phyloP scores from a whole-genome alignment of 1,140 invertebrate species.

The Zaprionus vittiger region DNA sequence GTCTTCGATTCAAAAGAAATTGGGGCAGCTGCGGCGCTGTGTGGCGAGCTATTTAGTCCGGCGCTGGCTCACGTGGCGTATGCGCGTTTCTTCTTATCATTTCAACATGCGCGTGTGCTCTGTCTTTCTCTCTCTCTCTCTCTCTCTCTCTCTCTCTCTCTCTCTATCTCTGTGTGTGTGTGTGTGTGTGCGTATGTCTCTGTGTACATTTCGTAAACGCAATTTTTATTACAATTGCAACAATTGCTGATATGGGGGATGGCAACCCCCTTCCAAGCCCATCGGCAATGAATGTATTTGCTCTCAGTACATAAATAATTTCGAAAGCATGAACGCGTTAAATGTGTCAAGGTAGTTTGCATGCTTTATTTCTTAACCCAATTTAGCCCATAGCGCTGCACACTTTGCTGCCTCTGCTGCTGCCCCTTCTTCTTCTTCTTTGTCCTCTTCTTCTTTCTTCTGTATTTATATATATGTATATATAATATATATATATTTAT shows the following conservation, averaged over 20 bases:
- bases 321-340: slow-evolving; percentile 49
- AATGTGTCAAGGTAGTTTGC: slow-evolving; percentile 78
- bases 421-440: not conserved
- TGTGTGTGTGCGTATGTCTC: not conserved
- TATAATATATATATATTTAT: not conserved
- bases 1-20: slow-evolving; percentile 27
- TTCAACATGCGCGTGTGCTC: slow-evolving; percentile 19
- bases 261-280: slow-evolving; percentile 10
- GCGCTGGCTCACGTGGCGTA: slow-evolving; percentile 60
- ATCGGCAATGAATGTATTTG: slow-evolving; percentile 34
- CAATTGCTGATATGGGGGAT: slow-evolving; percentile 39
- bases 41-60: slow-evolving; percentile 8
- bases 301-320: slow-evolving; percentile 44
- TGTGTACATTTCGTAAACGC: slow-evolving; percentile 49
- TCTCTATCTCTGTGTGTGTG: too few species aligned
- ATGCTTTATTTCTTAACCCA: slow-evolving; percentile 79
- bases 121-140: not conserved
- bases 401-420: not conserved
- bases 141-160: too few species aligned
- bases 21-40: slow-evolving; percentile 21
- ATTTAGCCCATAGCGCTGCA: slow-evolving; percentile 31
- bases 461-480: slow-evolving; percentile 37
- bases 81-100: slow-evolving; percentile 68
- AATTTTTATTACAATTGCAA: slow-evolving; percentile 63
- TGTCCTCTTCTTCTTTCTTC: not conserved